Evolutionary conservation across 1,140 invertebrate genomes (phyloP), one percentile per base, ranked within the genome.

Genomic region (Hycleus phaleratus): DNA sequence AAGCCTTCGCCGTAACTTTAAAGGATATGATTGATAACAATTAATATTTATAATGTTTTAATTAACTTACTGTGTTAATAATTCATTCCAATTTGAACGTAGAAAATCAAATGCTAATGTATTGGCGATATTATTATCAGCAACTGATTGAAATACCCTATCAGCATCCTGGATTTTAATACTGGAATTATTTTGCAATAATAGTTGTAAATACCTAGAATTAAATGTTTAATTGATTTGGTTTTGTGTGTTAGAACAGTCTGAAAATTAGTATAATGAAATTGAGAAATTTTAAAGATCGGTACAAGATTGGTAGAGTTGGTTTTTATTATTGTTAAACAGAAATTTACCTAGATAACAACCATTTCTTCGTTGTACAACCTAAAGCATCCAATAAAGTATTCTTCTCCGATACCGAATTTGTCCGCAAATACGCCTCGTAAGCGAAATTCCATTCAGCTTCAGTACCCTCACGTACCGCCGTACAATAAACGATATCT

Each of bases 371-470:
- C 9, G 78, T 61, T 1, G 81, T 79, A 68, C 91, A 94, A 8
- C 84, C 83, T 38, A 95, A 75, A 3, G 87, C 80, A 7, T 71
- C 71, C 4, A 92, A 70, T 38, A 93, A 78, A 0, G 76, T 74
- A 18, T 73, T 69, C 67, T 85, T 82, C 53, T 91, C 89, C 3
- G 81, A 71, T 0, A 84, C 80, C 5, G 86, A 82, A 68, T 85
- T 83, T 0, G 86, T 78, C 38, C 78, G 77, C 42, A 80, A 71
- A 66, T 90, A 93, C 38, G 85, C 75, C 26, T 84, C 67, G 75
- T 88, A 88, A 3, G 89, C 79, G 75, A 88, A 92, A 46, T 90
- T 75, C 91, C 91, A 97, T 60, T 92, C 87, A 0, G 78, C 73
- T 48, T 82, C 78, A 10, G 77, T 77, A 12, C 93, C 92, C 62